Evolutionary conservation across 2,888 invertebrate species (phyloP).

Genomic region (Tuberolachnus salignus): DNA sequence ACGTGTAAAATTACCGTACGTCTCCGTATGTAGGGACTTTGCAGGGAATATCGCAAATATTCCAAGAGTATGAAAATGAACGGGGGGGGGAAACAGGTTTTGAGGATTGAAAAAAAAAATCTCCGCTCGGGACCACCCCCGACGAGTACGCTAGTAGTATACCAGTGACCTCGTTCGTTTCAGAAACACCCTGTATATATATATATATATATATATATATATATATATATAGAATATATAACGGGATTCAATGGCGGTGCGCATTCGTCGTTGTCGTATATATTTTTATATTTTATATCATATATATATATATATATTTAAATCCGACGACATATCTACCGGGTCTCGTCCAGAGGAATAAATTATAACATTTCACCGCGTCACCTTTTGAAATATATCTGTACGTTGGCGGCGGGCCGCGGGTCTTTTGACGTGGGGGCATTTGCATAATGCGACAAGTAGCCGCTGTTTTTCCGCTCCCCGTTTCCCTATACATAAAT

Average conservation of each 20-base stretch:
- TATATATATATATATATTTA: constrained; percentile 38
- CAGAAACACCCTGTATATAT: too few relatives aligned
- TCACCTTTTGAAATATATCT: constrained; percentile 31
- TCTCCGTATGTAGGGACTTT: too few relatives aligned
- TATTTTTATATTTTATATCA: constrained; percentile 46
- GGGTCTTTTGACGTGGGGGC: constrained; percentile 42
- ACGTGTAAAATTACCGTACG: too few relatives aligned
- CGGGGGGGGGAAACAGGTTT: too few relatives aligned
- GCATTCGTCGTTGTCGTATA: not conserved
- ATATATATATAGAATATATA: not conserved
- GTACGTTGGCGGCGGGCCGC: constrained; percentile 15
- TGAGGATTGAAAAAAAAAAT: too few relatives aligned
- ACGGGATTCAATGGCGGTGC: constrained; percentile 29
- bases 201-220: too few relatives aligned
- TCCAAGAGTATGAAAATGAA: too few relatives aligned
- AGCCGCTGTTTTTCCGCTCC: constrained; percentile 29
- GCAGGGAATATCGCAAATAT: too few relatives aligned
- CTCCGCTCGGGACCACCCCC: too few relatives aligned
- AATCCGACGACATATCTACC: constrained; percentile 44
- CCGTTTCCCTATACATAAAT: too few relatives aligned
- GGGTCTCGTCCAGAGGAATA: constrained; percentile 47
- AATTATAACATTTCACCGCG: constrained; percentile 51
- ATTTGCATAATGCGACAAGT: constrained; percentile 55
- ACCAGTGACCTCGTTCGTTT: too few relatives aligned
- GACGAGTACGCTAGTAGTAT: too few relatives aligned